phyloP scores from a whole-genome alignment of 2,113 vertebrate genomes.

The Hydrolagus affinis region DNA sequence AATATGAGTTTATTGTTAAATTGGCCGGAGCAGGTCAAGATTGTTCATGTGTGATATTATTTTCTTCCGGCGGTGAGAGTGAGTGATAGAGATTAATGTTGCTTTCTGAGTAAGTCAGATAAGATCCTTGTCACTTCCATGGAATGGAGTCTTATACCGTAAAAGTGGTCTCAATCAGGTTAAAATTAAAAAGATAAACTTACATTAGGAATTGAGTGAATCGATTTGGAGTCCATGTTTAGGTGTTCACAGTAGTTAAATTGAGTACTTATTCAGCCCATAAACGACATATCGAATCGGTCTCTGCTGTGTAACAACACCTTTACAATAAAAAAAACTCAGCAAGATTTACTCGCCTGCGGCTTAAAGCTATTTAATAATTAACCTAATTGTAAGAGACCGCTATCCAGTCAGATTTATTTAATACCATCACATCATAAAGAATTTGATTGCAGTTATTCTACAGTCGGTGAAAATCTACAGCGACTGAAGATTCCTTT shows the following conservation, averaged over 20 bases:
- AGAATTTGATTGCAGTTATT: no score
- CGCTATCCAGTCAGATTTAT: no score
- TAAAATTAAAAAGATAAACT: background rate
- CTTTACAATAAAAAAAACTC: no score
- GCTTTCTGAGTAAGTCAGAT: background rate
- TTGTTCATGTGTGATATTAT: background rate
- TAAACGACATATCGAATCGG: no score
- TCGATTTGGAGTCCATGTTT: background rate
- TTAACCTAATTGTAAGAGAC: no score
- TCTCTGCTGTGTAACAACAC: no score
- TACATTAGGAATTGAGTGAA: background rate
- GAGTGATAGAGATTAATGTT: background rate
- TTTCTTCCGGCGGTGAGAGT: background rate
- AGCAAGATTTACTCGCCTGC: no score
- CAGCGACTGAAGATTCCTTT: no score
- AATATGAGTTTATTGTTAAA: background rate
- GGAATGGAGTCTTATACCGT: background rate
- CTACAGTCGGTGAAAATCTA: no score
- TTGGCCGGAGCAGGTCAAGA: no score
- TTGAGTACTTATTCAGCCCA: background rate
- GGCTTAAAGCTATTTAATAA: no score
- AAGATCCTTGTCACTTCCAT: background rate
- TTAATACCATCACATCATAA: no score
- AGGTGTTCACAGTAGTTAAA: background rate
- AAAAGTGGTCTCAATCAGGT: background rate